Percentiles rank a stretch among this genome's conserved stretches.
Evolutionary conservation across 2,888 invertebrate genomes (phyloP).

Genomic region (Chydorus sphaericus): DNA sequence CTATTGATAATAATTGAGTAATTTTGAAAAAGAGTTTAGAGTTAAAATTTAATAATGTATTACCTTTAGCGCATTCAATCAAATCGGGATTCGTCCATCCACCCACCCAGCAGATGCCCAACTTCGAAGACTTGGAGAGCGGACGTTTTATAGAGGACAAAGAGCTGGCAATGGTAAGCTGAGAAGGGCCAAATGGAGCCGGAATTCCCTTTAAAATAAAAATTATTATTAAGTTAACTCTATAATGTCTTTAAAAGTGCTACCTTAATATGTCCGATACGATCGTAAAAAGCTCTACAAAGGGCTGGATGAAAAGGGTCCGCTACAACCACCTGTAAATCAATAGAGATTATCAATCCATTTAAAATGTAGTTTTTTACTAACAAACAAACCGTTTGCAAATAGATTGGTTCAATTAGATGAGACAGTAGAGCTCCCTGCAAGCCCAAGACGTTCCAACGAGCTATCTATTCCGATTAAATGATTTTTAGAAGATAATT

Average conservation of each 20-base stretch:
- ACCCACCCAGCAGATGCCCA: conserved; percentile 72
- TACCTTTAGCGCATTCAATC: conserved; percentile 52
- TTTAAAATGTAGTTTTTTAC: no score
- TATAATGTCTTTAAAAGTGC: no score
- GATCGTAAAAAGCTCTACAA: conserved; percentile 67
- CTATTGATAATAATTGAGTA: conserved; percentile 38
- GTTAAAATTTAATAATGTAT: no score
- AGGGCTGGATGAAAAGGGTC: conserved; percentile 75
- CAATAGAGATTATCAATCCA: no score
- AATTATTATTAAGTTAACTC: neutral
- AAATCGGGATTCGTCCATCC: conserved; percentile 52
- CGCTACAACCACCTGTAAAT: no score
- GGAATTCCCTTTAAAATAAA: conserved; percentile 44
- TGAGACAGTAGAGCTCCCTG: conserved; percentile 81
- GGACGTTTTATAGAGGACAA: conserved; percentile 72
- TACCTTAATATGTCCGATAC: conserved; percentile 43
- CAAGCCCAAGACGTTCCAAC: conserved; percentile 87
- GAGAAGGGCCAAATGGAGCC: conserved; percentile 64
- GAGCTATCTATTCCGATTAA: no score
- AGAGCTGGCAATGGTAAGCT: conserved; percentile 64
- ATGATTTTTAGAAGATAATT: no score
- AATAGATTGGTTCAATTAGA: conserved; percentile 73
- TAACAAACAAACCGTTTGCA: conserved; percentile 30
- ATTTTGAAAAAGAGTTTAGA: no score
- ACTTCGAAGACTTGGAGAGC: conserved; percentile 79